phyloP scores from a whole-genome alignment of 2,888 invertebrate species.

The Lydus trimaculatus region DNA sequence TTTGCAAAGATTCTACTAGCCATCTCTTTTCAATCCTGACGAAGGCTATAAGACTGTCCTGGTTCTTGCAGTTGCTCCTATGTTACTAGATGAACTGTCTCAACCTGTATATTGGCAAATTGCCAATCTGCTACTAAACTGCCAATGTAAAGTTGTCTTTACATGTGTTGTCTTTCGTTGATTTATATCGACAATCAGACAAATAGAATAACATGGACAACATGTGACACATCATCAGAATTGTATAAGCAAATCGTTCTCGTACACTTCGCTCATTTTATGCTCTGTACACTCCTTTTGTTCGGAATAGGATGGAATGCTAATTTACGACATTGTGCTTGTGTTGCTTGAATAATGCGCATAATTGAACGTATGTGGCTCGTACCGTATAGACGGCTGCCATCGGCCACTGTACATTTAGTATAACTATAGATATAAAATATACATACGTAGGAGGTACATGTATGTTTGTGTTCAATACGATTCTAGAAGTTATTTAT shows the following conservation, averaged over 20 bases:
- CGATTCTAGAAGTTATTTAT: background rate
- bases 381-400: slow-evolving; percentile 15
- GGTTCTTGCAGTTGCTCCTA: too few species aligned
- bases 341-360: slow-evolving; percentile 31
- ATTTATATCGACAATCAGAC: slow-evolving; percentile 1
- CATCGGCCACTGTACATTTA: slow-evolving; percentile 10
- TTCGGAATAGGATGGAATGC: slow-evolving; percentile 44
- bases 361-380: slow-evolving; percentile 31
- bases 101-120: background rate
- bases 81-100: too few species aligned
- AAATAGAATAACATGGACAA: background rate
- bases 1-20: too few species aligned
- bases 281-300: slow-evolving; percentile 45
- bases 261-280: slow-evolving; percentile 43
- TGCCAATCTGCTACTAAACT: background rate
- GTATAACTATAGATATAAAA: slow-evolving; percentile 4
- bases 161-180: background rate
- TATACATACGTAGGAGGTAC: background rate
- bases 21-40: too few species aligned
- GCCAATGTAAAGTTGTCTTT: background rate
- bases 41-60: too few species aligned
- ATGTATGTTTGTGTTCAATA: background rate
- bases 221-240: slow-evolving; percentile 34
- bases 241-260: slow-evolving; percentile 44
- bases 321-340: slow-evolving; percentile 43